Evolutionary conservation across 2,797 vertebrate species (phyloP), one percentile per base, ranked within the genome.

Genomic region (Apogon talboti): DNA sequence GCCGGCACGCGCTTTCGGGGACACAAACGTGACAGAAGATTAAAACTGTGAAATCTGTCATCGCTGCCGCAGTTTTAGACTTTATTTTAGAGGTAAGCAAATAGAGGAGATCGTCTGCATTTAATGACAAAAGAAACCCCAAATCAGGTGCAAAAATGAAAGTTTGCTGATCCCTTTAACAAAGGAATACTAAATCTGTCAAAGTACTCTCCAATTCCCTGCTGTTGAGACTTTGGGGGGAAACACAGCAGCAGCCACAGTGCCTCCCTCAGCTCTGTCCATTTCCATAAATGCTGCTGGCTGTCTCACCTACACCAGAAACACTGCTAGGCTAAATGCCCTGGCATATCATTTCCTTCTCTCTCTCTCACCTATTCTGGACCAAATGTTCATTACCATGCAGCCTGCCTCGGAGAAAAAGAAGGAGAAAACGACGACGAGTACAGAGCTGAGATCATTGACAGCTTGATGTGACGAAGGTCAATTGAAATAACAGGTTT

Each of bases 401-500:
- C 89, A 87, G 90, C 84, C 91, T 81, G 88, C 91, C 89, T 89
- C 65, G 79, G 90, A 90, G 89, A 86, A 83, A 72, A 78, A 91
- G 86, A 62, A 80, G 82, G 76, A 83, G 87, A 78, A 70, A 90
- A 55, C 71, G 75, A 84, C 86, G 85, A 85, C 76, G 91, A 93
- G 91, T 91, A 87, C 91, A 89, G 84, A 91, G 88, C 89, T 92
- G 94, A 94, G 92, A 91, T 94, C 93, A 94, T 94, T 95, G 93
- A 94, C 94, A 95, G 92, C 93, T 94, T 93, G 93, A 95, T 92
- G 92, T 93, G 93, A 93, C 88, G 89, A 88, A 92, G 92, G 94
- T 94, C 94, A 95, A 94, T 95, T 94, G 94, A 93, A 94, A 94
- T 95, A 94, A 94, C 94, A 94, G 93, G 92, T 93, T 93, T 93